Base-by-base conservation (phyloP, 2,113 vertebrate genomes). In the Murina feae region DNA sequence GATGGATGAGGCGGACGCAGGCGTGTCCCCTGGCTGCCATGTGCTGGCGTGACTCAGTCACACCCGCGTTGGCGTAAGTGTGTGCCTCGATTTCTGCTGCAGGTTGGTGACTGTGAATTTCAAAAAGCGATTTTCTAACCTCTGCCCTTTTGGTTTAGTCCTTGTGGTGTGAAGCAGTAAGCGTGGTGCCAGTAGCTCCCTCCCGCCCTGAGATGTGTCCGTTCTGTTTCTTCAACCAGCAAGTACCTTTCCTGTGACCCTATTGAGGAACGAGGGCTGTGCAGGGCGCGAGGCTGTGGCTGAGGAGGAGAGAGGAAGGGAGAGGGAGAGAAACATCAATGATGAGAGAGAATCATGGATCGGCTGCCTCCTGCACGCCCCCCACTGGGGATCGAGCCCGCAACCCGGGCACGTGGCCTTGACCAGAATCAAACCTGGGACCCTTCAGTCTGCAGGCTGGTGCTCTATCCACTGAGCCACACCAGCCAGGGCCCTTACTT, bases 51-150 rank as follows among this genome's bases (percentile, higher is more conserved):
- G 30, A 6, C 63, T 89, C 21, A 55, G 94, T 72, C 86, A 72
- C 69, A 60, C 51, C 89, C 86, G 84, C 90, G 88, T 63, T 74
- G 87, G n/a, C 49, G 14, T 94, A 66, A 47, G 35, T 72, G 32
- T 3, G 1, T 6, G 49, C 35, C 72, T 16, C 65, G 72, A 2
- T 96, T 95, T 42, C 51, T 95, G 76, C 95, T 9, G 14, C 51
- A 60, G 78, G 92, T 68, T 20, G 13, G 89, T 96, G n/a, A 95
- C 97, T 84, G 95, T 97, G 92, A 89, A 96, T 89, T 96, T 84
- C 65, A 66, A 60, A 74, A 35, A 60, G 42, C 76, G 68, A 66
- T 90, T 94, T 96, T 96, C 83, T 94, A 89, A 85, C 87, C 0
- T 58, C 17, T 86, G 3, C 20, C 5, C 84, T 95, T 84, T 72